Evolutionary conservation across 2,797 vertebrate species (phyloP), one percentile per base, ranked within the genome.

Genomic region (Melopsittacus undulatus): DNA sequence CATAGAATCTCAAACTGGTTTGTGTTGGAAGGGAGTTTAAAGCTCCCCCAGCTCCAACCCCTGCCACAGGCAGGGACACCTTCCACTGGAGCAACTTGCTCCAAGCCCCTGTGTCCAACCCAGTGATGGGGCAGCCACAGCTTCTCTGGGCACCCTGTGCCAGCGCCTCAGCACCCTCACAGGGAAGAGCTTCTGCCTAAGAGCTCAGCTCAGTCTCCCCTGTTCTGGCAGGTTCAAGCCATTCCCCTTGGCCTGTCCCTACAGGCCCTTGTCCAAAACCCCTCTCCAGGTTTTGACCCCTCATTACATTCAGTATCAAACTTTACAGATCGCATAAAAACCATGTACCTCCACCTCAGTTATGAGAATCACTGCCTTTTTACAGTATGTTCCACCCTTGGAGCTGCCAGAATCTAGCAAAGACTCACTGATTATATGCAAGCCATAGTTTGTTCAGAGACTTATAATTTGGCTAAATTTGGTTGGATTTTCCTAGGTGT

Each of bases 51-150:
- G n/a, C 0, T 11, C 56, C 56, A 34, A 1, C n/a, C n/a, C 56
- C 56, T 34, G 13, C n/a, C n/a, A 57, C 0, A 0, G 9, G 22
- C 14, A 34, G 56, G n/a, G n/a, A 16, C 56, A 7, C n/a, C 13
- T 57, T 57, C 54, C 32, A 57, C 45, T 57, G 2, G 32, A 56
- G 54, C 32, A 56, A 54, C 8, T 34, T 56, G 32, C 54, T 56
- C 54, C 54, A n/a, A 56, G 32, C 18, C 52, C 52, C 52, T 54
- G 52, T 32, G 42, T n/a, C n/a, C n/a, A n/a, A n/a, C n/a, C n/a
- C n/a, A n/a, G n/a, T n/a, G n/a, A n/a, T n/a, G n/a, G n/a, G n/a
- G n/a, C n/a, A n/a, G n/a, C n/a, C n/a, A n/a, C n/a, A n/a, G n/a
- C n/a, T n/a, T n/a, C n/a, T n/a, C n/a, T n/a, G n/a, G n/a, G n/a